phyloP scores from a whole-genome alignment of 1,140 invertebrate species.

The Magallana gigas region DNA sequence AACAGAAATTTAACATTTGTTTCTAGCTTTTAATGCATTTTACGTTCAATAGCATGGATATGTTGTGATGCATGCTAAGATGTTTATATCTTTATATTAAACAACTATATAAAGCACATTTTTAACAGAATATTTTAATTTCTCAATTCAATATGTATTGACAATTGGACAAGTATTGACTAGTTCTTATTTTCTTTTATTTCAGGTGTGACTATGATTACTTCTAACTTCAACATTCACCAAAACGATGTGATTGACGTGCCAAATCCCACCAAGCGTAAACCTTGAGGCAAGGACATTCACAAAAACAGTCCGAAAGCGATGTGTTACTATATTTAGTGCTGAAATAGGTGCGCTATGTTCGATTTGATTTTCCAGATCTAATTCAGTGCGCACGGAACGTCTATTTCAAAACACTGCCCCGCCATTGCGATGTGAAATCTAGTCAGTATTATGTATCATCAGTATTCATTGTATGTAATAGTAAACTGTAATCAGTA shows the following conservation, averaged over 20 bases:
- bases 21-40: too few relatives aligned
- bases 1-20: too few relatives aligned
- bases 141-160: too few relatives aligned
- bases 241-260: not conserved
- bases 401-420: not conserved
- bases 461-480: slow-evolving; percentile 18
- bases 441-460: slow-evolving; percentile 33
- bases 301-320: not conserved
- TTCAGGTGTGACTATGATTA: slow-evolving; percentile 28
- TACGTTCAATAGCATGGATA: too few relatives aligned
- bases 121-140: too few relatives aligned
- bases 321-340: not conserved
- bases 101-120: too few relatives aligned
- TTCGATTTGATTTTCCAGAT: slow-evolving; percentile 10
- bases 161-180: too few relatives aligned
- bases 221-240: not conserved
- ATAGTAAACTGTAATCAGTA: too few relatives aligned
- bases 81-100: too few relatives aligned
- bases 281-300: not conserved
- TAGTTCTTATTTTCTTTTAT: not conserved
- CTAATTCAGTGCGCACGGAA: not conserved
- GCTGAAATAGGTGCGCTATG: not conserved
- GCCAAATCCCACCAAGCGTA: not conserved
- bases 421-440: not conserved
- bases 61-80: too few relatives aligned